A percentile compares a stretch with the other conserved stretches of the same genome.
These are phyloP conservation scores for Meiosimyza platycephala DNA, from an alignment of 2,888 invertebrate species.

Conservation along the genomic window DNA sequence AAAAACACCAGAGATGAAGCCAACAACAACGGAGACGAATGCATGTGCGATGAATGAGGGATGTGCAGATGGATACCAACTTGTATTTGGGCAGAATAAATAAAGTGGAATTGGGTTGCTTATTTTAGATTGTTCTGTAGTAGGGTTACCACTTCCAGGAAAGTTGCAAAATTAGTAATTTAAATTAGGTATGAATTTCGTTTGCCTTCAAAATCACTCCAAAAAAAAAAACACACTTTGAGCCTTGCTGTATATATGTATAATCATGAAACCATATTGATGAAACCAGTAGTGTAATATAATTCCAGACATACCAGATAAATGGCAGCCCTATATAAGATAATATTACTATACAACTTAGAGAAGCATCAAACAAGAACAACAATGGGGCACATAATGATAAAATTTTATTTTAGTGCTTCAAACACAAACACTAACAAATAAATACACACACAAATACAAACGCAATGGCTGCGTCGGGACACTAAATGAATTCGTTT, in stretches of 20 bases:
- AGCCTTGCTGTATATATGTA: no score
- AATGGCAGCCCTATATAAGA: no score
- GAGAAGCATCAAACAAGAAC: neutral
- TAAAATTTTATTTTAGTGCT: constrained; percentile 64
- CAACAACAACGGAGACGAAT: neutral
- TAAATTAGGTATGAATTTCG: no score
- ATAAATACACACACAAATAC: neutral
- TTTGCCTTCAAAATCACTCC: no score
- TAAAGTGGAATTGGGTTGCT: neutral
- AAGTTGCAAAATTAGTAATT: no score
- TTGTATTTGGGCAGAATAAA: no score
- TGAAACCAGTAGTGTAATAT: no score
- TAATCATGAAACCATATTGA: no score
- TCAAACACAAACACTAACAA: constrained; percentile 14
- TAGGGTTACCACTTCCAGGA: neutral
- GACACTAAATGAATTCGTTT: neutral
- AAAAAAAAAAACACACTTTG: no score
- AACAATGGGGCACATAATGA: constrained; percentile 58
- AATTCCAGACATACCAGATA: no score
- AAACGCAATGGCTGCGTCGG: constrained; percentile 6
- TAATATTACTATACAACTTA: no score
- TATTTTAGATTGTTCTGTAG: neutral
- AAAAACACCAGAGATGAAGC: neutral
- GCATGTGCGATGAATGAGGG: constrained; percentile 7
- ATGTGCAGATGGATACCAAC: no score